Percentiles rank a stretch among this genome's conserved stretches.
phyloP scores from a whole-genome alignment of 2,888 invertebrate genomes.

The Podotricha telesiphe region DNA sequence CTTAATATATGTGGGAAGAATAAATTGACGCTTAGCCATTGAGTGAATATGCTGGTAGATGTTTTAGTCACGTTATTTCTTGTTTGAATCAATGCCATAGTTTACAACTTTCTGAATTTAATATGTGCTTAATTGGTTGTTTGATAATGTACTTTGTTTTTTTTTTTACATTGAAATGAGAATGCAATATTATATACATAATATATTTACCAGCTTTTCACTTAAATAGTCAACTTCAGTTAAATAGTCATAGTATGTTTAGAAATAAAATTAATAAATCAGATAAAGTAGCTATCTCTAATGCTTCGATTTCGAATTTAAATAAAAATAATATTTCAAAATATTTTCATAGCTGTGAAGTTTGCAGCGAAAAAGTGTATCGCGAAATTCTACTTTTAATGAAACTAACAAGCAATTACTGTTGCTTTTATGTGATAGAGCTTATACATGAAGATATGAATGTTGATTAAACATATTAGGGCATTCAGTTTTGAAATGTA shows the following conservation, averaged over 20 bases:
- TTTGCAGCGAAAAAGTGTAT: not conserved
- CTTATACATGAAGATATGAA: slow-evolving; percentile 16
- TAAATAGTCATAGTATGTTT: slow-evolving; percentile 20
- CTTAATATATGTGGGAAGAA: slow-evolving; percentile 37
- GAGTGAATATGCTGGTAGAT: slow-evolving; percentile 11
- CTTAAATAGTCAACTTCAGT: slow-evolving; percentile 15
- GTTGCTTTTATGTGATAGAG: slow-evolving; percentile 34
- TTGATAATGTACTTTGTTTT: no score
- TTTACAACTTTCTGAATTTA: no score
- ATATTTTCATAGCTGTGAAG: slow-evolving; percentile 20
- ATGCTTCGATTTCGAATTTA: slow-evolving; percentile 25
- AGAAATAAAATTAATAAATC: not conserved
- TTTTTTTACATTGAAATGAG: no score
- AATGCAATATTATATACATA: no score
- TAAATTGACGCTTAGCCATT: slow-evolving; percentile 35
- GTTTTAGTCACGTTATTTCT: not conserved
- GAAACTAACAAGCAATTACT: slow-evolving; percentile 17
- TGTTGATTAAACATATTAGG: not conserved
- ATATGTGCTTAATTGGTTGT: no score
- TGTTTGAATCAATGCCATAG: not conserved
- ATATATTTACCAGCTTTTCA: not conserved
- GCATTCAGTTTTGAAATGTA: not conserved
- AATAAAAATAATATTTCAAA: not conserved
- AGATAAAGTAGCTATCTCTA: slow-evolving; percentile 11
- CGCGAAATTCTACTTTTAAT: not conserved